A percentile compares a stretch with the other conserved stretches of the same genome.
These are phyloP conservation scores for Enteromius trimaculatus DNA, from an alignment of 2,797 vertebrate species.

Conservation along the genomic window DNA sequence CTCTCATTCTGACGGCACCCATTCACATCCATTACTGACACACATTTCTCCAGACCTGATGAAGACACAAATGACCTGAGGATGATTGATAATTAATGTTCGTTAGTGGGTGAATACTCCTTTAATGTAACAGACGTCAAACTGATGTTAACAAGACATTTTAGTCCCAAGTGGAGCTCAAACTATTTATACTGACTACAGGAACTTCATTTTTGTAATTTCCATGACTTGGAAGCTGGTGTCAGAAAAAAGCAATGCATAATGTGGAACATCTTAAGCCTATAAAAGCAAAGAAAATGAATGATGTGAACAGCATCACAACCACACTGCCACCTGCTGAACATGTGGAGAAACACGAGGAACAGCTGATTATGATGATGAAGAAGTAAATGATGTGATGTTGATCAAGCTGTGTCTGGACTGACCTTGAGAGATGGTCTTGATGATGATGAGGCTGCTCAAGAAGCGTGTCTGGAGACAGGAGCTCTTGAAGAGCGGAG, in stretches of 20 bases:
- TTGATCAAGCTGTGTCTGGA: no score
- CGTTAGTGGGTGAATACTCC: neutral
- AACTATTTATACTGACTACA: neutral
- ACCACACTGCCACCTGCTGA: slow-evolving; percentile 58
- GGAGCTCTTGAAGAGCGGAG: slow-evolving; percentile 80
- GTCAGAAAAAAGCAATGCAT: no score
- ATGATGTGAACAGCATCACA: neutral
- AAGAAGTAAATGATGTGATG: no score
- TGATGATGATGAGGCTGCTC: slow-evolving; percentile 85
- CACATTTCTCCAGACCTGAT: no score
- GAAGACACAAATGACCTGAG: no score
- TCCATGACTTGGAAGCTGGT: neutral
- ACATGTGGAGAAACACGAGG: neutral
- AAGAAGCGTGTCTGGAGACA: slow-evolving; percentile 81
- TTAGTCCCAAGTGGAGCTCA: neutral
- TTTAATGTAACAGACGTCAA: neutral
- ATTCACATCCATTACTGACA: neutral
- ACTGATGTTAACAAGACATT: neutral
- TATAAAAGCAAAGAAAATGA: neutral
- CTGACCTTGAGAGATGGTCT: slow-evolving; percentile 86
- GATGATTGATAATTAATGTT: no score
- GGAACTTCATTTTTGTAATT: neutral
- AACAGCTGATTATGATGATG: no score
- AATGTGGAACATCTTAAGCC: neutral
- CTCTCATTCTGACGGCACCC: neutral